Percentiles rank a stretch among this genome's conserved stretches.
Conservation (phyloP, 2,113 vertebrate species). For the Narcine bancroftii region DNA sequence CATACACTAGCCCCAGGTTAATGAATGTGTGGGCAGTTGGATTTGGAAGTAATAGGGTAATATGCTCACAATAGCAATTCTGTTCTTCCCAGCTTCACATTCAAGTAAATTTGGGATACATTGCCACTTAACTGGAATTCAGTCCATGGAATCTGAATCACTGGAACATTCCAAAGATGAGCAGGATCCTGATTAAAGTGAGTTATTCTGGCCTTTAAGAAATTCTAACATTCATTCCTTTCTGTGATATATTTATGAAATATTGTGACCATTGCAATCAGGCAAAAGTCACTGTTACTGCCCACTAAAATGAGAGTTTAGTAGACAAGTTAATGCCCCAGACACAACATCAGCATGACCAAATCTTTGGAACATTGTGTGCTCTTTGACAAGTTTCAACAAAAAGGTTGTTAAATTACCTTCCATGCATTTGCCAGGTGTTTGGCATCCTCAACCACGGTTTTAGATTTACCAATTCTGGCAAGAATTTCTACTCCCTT, state of each 20-base stretch:
- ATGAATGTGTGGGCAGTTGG: not conserved
- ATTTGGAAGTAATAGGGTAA: not conserved
- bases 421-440: conserved; percentile 24
- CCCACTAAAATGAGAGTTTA: not conserved
- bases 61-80: not conserved
- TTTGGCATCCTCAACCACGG: conserved; percentile 20
- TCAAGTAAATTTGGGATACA: not conserved
- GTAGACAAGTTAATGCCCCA: not conserved
- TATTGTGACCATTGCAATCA: not conserved
- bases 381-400: not conserved
- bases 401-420: not conserved
- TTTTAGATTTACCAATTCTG: conserved; percentile 20
- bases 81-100: not conserved
- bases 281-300: not conserved
- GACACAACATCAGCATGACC: not conserved
- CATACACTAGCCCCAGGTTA: not conserved
- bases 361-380: not conserved
- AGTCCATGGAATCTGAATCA: not conserved
- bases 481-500: conserved; percentile 25
- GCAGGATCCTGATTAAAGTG: not conserved
- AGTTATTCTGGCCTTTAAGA: not conserved
- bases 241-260: not conserved
- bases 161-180: not conserved
- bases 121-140: not conserved
- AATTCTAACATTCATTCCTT: not conserved